A percentile compares a stretch with the other conserved stretches of the same genome.
These are phyloP conservation scores for Heliothis peltigera DNA, from an alignment of 2,888 invertebrate genomes.

Conservation along the genomic window DNA sequence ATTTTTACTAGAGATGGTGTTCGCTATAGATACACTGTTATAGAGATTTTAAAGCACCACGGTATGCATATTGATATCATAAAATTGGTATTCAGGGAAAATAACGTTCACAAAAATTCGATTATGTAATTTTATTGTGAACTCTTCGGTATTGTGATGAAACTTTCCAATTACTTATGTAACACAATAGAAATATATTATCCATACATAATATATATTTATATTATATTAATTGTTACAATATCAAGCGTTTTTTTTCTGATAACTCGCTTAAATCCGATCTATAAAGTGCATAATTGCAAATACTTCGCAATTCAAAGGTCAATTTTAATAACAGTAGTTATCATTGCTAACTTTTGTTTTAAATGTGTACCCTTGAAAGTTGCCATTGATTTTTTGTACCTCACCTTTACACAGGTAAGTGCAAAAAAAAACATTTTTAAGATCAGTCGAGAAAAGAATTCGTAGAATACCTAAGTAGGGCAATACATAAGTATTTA, in stretches of 20 bases:
- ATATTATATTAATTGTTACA: not conserved
- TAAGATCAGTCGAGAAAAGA: constrained; percentile 3
- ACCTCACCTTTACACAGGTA: not conserved
- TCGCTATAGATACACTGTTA: constrained; percentile 8
- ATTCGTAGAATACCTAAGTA: no score
- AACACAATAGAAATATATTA: constrained; percentile 17
- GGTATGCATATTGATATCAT: constrained; percentile 29
- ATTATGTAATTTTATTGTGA: constrained; percentile 38
- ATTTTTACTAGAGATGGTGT: not conserved
- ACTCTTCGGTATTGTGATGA: constrained; percentile 25
- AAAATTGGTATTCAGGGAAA: constrained; percentile 28
- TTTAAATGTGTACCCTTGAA: constrained; percentile 23
- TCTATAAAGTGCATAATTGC: constrained; percentile 9
- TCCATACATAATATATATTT: no score
- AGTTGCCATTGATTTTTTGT: constrained; percentile 7
- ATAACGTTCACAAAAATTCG: constrained; percentile 19
- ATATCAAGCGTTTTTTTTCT: no score
- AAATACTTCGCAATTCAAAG: constrained; percentile 14
- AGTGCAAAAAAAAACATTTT: not conserved
- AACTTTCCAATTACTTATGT: constrained; percentile 38
- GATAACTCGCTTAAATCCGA: constrained; percentile 1
- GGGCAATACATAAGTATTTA: no score
- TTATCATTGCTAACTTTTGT: constrained; percentile 22
- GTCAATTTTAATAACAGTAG: constrained; percentile 31
- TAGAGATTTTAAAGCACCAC: constrained; percentile 8